Evolutionary conservation across 2,113 vertebrate genomes (phyloP).

Genomic region (Telmatochromis brichardi): DNA sequence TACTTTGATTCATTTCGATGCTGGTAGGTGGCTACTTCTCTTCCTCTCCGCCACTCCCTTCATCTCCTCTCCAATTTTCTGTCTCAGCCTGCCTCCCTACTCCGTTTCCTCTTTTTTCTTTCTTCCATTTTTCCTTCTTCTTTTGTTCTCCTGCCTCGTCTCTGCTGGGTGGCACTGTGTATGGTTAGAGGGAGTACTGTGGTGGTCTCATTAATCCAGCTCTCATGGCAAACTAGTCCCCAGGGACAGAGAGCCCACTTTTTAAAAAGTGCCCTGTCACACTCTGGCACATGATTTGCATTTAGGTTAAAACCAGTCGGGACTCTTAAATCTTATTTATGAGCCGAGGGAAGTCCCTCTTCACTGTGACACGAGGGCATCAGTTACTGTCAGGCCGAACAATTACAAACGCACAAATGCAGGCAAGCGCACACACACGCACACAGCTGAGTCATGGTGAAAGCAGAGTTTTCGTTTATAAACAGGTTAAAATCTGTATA

Average conservation of each 20-base stretch:
- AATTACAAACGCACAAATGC: not conserved
- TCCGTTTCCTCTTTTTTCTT: not conserved
- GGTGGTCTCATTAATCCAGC: slow-evolving; percentile 62
- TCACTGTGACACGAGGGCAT: slow-evolving; percentile 24
- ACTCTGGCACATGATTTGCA: slow-evolving; percentile 56
- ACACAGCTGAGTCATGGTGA: slow-evolving; percentile 6
- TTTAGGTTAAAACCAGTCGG: slow-evolving; percentile 53
- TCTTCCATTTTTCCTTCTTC: not conserved
- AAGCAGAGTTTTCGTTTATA: slow-evolving; percentile 25
- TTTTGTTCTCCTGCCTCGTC: not conserved
- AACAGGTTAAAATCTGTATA: slow-evolving; percentile 41
- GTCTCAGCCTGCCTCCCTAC: not conserved
- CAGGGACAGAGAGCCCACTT: not conserved
- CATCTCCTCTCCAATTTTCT: not conserved
- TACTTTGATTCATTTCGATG: slow-evolving; percentile 47
- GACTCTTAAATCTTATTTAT: slow-evolving; percentile 56
- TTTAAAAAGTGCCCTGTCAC: slow-evolving; percentile 55
- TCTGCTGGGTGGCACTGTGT: not conserved
- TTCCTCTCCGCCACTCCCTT: not conserved
- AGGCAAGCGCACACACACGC: not conserved
- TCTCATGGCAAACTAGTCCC: slow-evolving; percentile 53
- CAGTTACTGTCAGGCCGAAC: slow-evolving; percentile 35
- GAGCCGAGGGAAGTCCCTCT: slow-evolving; percentile 25
- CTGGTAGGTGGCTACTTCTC: slow-evolving; percentile 17
- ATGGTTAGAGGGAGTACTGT: not conserved